Evolutionary conservation across 2,797 vertebrate species (phyloP), one percentile per base, ranked within the genome.

Genomic region (Steatocranus sp.): DNA sequence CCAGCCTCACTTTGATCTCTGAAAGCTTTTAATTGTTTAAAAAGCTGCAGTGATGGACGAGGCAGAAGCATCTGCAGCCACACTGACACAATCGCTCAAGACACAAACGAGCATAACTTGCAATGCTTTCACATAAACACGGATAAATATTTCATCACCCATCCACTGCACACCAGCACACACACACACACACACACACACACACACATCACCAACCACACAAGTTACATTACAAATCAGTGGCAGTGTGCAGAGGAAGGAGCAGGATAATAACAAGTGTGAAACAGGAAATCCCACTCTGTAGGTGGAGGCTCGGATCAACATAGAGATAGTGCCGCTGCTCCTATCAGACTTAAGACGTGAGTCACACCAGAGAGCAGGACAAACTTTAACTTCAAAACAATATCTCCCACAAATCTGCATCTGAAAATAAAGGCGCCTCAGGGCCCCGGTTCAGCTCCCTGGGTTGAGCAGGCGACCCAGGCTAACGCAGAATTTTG

Each of bases 231-330:
- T 73, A 49, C 76, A 11, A 63, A 82, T 87, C 80, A 66, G 83
- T 80, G 87, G 76, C 87, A 83, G 77, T 38, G 74, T 81, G 80
- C 78, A 79, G 76, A 84, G 86, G 86, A 90, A 75, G 78, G n/a
- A 88, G 81, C 82, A 80, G 84, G 53, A 53, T 89, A 92, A 91
- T 91, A 88, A 89, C 84, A 81, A 87, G 88, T 90, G 85, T 91
- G 87, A 89, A 89, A 88, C 92, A 89, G 93, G 91, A 95, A 93
- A 90, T 94, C 93, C 89, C 86, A 84, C 78, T 86, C 81, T 84
- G 89, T 86, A 89, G 88, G 91, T 76, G 88, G 87, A 89, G 77
- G 78, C 78, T 83, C 27, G 23, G 85, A 87, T 58, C 77, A 80
- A 53, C 49, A 68, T 5, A 2, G 78, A 81, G 34, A 66, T 54